Evolutionary conservation across 2,888 invertebrate genomes (phyloP).

Genomic region (Diachrysia chrysitis): DNA sequence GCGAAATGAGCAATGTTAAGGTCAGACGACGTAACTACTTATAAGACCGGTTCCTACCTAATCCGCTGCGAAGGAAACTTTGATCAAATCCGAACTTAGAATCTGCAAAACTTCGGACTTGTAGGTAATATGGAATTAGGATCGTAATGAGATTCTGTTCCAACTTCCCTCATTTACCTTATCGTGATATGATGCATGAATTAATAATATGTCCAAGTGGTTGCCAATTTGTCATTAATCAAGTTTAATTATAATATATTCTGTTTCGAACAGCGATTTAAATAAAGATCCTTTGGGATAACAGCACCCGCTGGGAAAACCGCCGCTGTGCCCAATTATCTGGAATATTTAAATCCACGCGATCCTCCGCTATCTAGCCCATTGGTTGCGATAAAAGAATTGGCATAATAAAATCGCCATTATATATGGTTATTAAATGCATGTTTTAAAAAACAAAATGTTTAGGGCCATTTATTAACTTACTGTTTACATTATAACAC

Average conservation of each 20-base stretch:
- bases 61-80: conserved; percentile 45
- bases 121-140: conserved; percentile 24
- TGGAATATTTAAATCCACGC: neutral
- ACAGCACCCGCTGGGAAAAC: neutral
- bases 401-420: neutral
- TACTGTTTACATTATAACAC: too few species aligned
- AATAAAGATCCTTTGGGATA: neutral
- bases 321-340: conserved; percentile 7
- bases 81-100: conserved; percentile 48
- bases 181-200: conserved; percentile 24
- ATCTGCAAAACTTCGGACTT: conserved; percentile 33
- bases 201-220: conserved; percentile 3
- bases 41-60: conserved; percentile 40
- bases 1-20: conserved; percentile 76
- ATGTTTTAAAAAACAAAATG: too few species aligned
- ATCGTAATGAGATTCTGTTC: conserved; percentile 38
- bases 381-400: neutral
- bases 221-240: neutral
- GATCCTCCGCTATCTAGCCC: neutral
- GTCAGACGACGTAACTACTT: conserved; percentile 66
- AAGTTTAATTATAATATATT: neutral
- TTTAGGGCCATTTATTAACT: too few species aligned
- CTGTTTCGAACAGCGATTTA: neutral
- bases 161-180: conserved; percentile 25
- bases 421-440: too few species aligned